phyloP scores from a whole-genome alignment of 1,140 invertebrate genomes.

The Penaeus chinensis region DNA sequence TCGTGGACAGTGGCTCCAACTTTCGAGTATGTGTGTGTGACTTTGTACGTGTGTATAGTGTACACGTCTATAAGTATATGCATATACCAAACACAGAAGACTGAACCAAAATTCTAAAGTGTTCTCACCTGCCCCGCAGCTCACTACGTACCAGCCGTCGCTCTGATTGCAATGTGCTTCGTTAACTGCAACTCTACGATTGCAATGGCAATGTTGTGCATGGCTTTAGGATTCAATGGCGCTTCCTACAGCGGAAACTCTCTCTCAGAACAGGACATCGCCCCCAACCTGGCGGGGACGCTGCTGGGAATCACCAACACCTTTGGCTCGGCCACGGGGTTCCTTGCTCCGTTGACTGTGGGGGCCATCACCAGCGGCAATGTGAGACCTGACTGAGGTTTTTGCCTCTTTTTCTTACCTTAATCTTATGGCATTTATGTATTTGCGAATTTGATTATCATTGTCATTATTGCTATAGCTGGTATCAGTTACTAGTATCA shows the following conservation, averaged over 20 bases:
- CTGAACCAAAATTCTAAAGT: not conserved
- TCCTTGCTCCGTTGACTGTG: slow-evolving; percentile 67
- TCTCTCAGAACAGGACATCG: slow-evolving; percentile 79
- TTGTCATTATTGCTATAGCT: no score
- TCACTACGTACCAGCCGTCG: slow-evolving; percentile 78
- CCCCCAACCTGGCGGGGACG: slow-evolving; percentile 80
- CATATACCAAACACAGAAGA: no score
- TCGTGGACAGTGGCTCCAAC: no score
- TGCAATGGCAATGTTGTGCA: slow-evolving; percentile 78
- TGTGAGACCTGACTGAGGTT: slow-evolving; percentile 61
- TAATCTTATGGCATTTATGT: no score
- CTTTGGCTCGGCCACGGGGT: slow-evolving; percentile 67
- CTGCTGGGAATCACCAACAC: slow-evolving; percentile 78
- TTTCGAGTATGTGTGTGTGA: no score
- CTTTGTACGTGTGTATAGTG: no score
- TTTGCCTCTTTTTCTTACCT: no score
- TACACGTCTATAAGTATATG: no score
- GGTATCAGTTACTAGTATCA: no score
- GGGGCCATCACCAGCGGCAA: slow-evolving; percentile 70
- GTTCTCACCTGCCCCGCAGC: slow-evolving; percentile 67
- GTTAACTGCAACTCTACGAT: slow-evolving; percentile 79
- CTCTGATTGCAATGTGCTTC: slow-evolving; percentile 81
- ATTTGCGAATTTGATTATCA: no score
- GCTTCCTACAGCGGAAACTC: slow-evolving; percentile 68
- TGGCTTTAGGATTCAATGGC: slow-evolving; percentile 79